Percentiles rank a stretch among this genome's conserved stretches.
Conservation (phyloP, 1,140 invertebrate species). For the Penaeus chinensis region DNA sequence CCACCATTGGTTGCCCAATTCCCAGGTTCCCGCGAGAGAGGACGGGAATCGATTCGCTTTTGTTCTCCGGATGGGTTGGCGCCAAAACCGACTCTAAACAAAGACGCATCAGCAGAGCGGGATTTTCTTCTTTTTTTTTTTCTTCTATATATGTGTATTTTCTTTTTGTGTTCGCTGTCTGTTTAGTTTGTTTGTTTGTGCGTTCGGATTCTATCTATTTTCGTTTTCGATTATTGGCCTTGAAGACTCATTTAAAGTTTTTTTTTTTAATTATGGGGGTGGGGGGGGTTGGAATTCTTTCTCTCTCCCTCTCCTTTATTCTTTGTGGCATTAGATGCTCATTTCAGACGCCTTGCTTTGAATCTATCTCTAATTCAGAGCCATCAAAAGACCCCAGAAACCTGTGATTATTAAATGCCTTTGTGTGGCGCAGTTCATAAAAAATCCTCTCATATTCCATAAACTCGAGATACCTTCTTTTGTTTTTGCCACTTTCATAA, state of each 20-base stretch:
- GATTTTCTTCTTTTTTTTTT: not conserved
- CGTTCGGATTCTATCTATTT: not conserved
- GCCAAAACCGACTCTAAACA: conserved; percentile 16
- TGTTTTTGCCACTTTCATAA: conserved; percentile 4
- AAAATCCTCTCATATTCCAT: conserved; percentile 8
- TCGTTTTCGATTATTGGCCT: conserved; percentile 18
- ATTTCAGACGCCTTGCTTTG: not conserved
- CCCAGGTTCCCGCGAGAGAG: not conserved
- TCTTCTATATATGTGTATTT: not conserved
- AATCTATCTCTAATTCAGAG: conserved; percentile 13
- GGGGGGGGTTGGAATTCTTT: too few species aligned
- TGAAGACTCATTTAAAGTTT: not conserved
- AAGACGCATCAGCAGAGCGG: not conserved
- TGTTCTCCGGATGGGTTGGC: conserved; percentile 18
- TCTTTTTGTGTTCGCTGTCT: too few species aligned
- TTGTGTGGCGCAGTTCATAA: conserved; percentile 14
- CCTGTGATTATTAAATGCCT: not conserved
- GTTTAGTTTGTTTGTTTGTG: not conserved
- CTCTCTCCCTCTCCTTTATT: not conserved
- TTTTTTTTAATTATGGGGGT: too few species aligned
- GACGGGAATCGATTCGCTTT: conserved; percentile 24
- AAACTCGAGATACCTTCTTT: conserved; percentile 5
- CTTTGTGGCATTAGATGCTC: not conserved
- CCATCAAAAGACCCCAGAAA: not conserved
- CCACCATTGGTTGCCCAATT: conserved; percentile 25